Percentiles rank a stretch among this genome's conserved stretches.
These are phyloP conservation scores for Drosophila sturtevanti DNA, from an alignment of 1,140 invertebrate species.

Conservation along the genomic window DNA sequence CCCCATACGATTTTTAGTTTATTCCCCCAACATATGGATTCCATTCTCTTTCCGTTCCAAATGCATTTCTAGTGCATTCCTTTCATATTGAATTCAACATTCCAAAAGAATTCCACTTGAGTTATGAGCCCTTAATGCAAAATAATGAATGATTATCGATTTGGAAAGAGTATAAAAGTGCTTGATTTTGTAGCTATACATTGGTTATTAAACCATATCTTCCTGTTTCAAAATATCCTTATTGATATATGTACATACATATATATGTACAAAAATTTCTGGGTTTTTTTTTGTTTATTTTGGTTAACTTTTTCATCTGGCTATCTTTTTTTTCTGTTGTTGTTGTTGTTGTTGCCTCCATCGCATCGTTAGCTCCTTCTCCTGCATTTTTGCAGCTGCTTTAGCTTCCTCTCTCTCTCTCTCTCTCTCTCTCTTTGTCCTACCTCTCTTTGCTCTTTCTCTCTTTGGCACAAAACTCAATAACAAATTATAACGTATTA, in stretches of 20 bases:
- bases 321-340: slow-evolving; percentile 32
- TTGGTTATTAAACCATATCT: neutral
- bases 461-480: slow-evolving; percentile 70
- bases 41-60: too few species aligned
- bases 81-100: neutral
- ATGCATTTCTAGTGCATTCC: neutral
- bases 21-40: too few species aligned
- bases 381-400: slow-evolving; percentile 73
- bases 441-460: neutral
- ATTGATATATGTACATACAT: neutral
- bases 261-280: neutral
- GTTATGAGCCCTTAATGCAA: neutral
- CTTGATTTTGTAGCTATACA: neutral
- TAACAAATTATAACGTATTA: slow-evolving; percentile 83
- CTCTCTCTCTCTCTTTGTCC: slow-evolving; percentile 42
- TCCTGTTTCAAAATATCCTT: neutral
- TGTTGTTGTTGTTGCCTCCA: slow-evolving; percentile 20
- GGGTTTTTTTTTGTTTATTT: slow-evolving; percentile 31
- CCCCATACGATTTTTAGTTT: too few species aligned
- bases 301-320: slow-evolving; percentile 48
- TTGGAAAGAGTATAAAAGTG: neutral
- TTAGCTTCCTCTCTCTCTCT: slow-evolving; percentile 1
- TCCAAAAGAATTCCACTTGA: neutral
- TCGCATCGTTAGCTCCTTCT: slow-evolving; percentile 30
- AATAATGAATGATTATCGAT: neutral